Evolutionary conservation across 1,140 invertebrate genomes (phyloP).

Genomic region (Steinernema feltiae): DNA sequence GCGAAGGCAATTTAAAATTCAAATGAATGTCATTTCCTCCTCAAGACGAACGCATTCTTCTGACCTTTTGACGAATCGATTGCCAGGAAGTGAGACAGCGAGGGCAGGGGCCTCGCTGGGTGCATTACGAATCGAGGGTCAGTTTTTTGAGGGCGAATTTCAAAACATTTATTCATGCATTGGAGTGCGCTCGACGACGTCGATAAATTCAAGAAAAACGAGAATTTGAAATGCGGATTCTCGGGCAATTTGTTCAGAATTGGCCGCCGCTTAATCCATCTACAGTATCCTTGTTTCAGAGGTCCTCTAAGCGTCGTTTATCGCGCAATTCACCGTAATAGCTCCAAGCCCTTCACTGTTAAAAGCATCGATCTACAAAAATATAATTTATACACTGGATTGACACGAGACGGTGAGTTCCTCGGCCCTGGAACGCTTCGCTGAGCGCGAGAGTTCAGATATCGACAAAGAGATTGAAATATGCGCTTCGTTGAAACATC

Average conservation of each 20-base stretch:
- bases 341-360: constrained; percentile 88
- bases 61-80: not conserved
- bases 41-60: not conserved
- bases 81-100: too few species aligned
- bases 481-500: constrained; percentile 97
- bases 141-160: too few species aligned
- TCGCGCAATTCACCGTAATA: constrained; percentile 88
- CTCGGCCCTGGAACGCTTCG: too few species aligned
- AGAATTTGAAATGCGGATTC: not conserved
- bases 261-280: too few species aligned
- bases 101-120: too few species aligned
- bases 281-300: constrained; percentile 67
- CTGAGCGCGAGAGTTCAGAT: too few species aligned
- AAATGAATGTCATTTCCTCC: not conserved
- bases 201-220: too few species aligned
- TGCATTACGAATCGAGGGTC: too few species aligned
- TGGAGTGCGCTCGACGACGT: too few species aligned
- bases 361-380: constrained; percentile 89
- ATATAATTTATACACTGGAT: constrained; percentile 41
- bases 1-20: not conserved
- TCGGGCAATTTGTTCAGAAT: not conserved
- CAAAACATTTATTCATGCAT: constrained; percentile 14
- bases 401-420: constrained; percentile 43
- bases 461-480: constrained; percentile 94
- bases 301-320: constrained; percentile 93